Conservation (phyloP, 2,888 invertebrate species). For the Heteromurus nitidus region DNA sequence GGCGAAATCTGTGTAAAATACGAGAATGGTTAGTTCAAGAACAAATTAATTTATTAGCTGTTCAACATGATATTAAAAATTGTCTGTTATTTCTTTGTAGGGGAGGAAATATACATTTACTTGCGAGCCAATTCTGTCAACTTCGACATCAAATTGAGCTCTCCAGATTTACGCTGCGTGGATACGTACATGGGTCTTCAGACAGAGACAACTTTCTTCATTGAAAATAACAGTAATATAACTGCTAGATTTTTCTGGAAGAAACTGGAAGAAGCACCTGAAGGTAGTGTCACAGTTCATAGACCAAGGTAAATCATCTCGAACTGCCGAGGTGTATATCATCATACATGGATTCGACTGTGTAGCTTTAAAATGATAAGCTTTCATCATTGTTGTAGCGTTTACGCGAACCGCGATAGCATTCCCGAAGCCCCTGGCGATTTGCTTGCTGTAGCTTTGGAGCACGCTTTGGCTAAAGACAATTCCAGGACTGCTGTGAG, state of each 20-base stretch:
- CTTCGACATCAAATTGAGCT: conserved; percentile 39
- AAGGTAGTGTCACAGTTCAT: too few species aligned
- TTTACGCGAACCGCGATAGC: neutral
- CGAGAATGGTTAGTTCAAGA: conserved; percentile 67
- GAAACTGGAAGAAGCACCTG: conserved; percentile 8
- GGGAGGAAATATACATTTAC: conserved; percentile 56
- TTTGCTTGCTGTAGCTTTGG: neutral
- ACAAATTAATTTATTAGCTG: conserved; percentile 1
- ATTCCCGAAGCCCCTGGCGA: conserved; percentile 4
- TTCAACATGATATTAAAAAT: neutral
- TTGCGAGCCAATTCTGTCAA: conserved; percentile 52
- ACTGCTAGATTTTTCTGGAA: conserved; percentile 64
- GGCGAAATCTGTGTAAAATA: conserved; percentile 67
- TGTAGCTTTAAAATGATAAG: neutral
- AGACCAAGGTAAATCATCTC: too few species aligned
- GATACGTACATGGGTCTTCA: conserved; percentile 65
- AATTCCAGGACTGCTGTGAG: neutral
- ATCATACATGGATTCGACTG: neutral
- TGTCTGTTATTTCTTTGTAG: conserved; percentile 25
- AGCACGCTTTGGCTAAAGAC: neutral
- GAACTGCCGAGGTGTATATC: neutral
- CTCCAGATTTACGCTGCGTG: conserved; percentile 41
- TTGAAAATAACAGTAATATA: conserved; percentile 61
- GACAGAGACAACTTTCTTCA: conserved; percentile 36
- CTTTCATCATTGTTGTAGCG: neutral